Base-by-base conservation (phyloP, 2,113 vertebrate species). In the Sciurus niger region DNA sequence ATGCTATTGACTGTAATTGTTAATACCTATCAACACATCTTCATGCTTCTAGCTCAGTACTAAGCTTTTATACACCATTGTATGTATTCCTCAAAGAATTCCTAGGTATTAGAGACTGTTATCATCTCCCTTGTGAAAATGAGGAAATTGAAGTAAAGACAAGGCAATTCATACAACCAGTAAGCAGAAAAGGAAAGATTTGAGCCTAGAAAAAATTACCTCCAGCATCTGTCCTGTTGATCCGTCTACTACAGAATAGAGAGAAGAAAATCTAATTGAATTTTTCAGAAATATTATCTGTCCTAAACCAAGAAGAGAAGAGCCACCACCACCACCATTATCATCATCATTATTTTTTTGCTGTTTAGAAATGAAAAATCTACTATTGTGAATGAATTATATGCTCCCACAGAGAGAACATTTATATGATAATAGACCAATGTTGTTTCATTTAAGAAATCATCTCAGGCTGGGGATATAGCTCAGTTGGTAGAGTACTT, bases 361-460 rank as follows among this genome's bases (percentile, higher is more conserved):
- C 13, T 60, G 37, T 68, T 40, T 78, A 85, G 79, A 89, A 63
- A 55, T 74, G 48, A 92, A 76, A 87, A 65, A n/a, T 8, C 32
- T 70, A 9, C 10, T 24, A 9, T 48, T 88, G 46, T 16, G n/a
- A 20, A 90, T 34, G 24, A 73, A 84, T 25, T 55, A 60, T 1
- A 4, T 4, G 30, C 2, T 60, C 48, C 7, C 9, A 24, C 22
- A n/a, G 16, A 51, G 24, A 67, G 28, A 20, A 34, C 4, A 34
- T 60, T 8, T 0, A 0, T 8, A 13, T 28, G 17, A 9, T 1
- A 1, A 7, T 25, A 58, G 14, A 10, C 46, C 46, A 13, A 1
- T n/a, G 8, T 53, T 76, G 28, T 34, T 55, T 93, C n/a, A 5
- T 68, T 84, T 96, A 58, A 51, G 65, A 84, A 86, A 40, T 37